Evolutionary conservation across 1,140 invertebrate genomes (phyloP).

Genomic region (Dreissena rostriformis): DNA sequence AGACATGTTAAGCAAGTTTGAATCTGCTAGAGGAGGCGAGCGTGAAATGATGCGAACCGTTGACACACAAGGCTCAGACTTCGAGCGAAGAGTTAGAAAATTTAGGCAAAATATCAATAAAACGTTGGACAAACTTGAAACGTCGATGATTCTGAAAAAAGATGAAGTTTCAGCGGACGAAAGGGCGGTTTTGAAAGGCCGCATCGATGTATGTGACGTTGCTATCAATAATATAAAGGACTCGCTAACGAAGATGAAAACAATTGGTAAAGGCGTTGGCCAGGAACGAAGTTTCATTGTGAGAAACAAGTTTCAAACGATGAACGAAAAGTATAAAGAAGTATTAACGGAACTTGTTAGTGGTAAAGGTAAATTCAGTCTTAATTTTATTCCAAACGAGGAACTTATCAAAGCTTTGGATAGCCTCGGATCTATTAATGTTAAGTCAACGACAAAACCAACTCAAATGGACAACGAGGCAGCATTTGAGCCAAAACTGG

Average conservation of each 20-base stretch:
- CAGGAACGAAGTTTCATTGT: slow-evolving; percentile 31
- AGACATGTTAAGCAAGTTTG: slow-evolving; percentile 24
- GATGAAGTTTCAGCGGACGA: slow-evolving; percentile 41
- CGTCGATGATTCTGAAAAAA: slow-evolving; percentile 39
- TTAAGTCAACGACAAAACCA: slow-evolving; percentile 46
- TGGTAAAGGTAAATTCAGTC: slow-evolving; percentile 28
- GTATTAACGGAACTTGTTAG: slow-evolving; percentile 25
- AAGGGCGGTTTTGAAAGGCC: slow-evolving; percentile 24
- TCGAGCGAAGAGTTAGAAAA: slow-evolving; percentile 36
- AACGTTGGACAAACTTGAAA: slow-evolving; percentile 40
- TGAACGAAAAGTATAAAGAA: slow-evolving; percentile 35
- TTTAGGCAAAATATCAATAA: slow-evolving; percentile 47
- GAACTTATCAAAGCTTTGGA: slow-evolving; percentile 26
- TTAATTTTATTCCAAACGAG: slow-evolving; percentile 39
- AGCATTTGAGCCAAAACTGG: not conserved
- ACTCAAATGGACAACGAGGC: not conserved
- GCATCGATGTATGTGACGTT: slow-evolving; percentile 41
- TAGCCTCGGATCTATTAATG: slow-evolving; percentile 42
- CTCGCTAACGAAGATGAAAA: slow-evolving; percentile 25
- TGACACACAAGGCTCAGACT: slow-evolving; percentile 29
- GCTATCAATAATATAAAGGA: slow-evolving; percentile 39
- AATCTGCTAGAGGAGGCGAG: slow-evolving; percentile 20
- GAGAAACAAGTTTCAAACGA: not conserved
- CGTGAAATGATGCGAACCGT: slow-evolving; percentile 9
- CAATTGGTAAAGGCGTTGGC: slow-evolving; percentile 5